A percentile compares a stretch with the other conserved stretches of the same genome.
These are phyloP conservation scores for Trichechus manatus DNA, from an alignment of 2,113 vertebrate genomes.

Conservation along the genomic window DNA sequence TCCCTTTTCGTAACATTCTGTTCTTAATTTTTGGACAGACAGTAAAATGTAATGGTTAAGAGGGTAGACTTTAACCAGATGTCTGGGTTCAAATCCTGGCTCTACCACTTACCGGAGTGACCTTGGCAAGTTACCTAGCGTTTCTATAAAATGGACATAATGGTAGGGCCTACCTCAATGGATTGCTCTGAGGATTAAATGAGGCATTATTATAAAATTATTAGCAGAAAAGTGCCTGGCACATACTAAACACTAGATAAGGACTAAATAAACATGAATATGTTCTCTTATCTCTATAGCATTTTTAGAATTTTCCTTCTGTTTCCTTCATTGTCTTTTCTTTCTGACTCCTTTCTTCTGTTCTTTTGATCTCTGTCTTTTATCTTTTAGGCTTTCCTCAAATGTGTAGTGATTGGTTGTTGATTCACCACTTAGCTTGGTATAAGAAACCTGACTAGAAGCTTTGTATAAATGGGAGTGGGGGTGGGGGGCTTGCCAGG, in stretches of 20 bases:
- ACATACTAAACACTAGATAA: background rate
- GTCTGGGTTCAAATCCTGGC: background rate
- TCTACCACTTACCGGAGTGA: background rate
- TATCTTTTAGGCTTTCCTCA: background rate
- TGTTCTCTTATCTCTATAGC: background rate
- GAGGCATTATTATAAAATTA: background rate
- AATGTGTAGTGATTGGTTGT: background rate
- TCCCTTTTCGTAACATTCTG: background rate
- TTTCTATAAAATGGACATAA: background rate
- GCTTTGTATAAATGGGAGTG: background rate
- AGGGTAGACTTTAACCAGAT: background rate
- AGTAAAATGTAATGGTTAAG: background rate
- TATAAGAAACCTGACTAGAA: background rate
- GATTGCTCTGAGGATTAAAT: background rate
- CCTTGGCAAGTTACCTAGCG: background rate
- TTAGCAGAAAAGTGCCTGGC: background rate
- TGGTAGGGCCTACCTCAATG: background rate
- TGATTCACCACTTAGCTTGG: background rate
- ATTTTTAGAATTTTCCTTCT: background rate
- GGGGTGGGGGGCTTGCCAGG: background rate
- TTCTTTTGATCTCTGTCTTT: constrained; percentile 41
- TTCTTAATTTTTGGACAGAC: background rate
- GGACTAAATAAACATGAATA: background rate
- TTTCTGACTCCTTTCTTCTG: background rate
- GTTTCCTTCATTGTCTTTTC: background rate